These are phyloP conservation scores for Hipposideros armiger DNA, from an alignment of 2,113 vertebrate species.

Conservation along the genomic window DNA sequence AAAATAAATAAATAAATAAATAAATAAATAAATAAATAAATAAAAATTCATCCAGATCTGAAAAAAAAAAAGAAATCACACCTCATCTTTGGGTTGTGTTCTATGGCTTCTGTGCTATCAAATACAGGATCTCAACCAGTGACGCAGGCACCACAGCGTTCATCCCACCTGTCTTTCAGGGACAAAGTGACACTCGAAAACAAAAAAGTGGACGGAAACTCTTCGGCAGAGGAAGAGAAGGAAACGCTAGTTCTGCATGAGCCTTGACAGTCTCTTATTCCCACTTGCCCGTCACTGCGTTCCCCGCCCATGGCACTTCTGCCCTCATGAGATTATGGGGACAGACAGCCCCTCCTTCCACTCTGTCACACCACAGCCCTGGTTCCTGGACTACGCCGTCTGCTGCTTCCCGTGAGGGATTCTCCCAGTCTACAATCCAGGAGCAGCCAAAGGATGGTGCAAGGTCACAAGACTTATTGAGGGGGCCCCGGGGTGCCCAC, in stretches of 20 bases:
- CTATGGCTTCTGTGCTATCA: neutral
- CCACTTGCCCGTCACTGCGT: too few relatives aligned
- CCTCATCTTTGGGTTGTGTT: neutral
- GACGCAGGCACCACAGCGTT: neutral
- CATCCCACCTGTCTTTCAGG: neutral
- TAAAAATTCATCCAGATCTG: too few relatives aligned
- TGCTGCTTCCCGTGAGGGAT: neutral
- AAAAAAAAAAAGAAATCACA: neutral
- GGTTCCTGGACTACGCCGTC: neutral
- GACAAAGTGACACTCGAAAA: neutral
- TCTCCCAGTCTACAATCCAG: neutral
- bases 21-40: too few relatives aligned
- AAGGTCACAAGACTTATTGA: neutral
- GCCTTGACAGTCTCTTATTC: neutral
- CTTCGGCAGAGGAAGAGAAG: neutral
- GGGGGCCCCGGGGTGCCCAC: neutral
- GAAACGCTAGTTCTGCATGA: too few relatives aligned
- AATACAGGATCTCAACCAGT: neutral
- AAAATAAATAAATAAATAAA: too few relatives aligned
- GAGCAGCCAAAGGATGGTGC: neutral
- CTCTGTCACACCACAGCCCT: neutral
- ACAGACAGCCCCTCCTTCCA: neutral
- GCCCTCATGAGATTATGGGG: neutral
- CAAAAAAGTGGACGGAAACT: neutral
- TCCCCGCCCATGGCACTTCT: neutral